Base-by-base conservation (phyloP, 1,140 invertebrate species). In the Lepidurus arcticus region DNA sequence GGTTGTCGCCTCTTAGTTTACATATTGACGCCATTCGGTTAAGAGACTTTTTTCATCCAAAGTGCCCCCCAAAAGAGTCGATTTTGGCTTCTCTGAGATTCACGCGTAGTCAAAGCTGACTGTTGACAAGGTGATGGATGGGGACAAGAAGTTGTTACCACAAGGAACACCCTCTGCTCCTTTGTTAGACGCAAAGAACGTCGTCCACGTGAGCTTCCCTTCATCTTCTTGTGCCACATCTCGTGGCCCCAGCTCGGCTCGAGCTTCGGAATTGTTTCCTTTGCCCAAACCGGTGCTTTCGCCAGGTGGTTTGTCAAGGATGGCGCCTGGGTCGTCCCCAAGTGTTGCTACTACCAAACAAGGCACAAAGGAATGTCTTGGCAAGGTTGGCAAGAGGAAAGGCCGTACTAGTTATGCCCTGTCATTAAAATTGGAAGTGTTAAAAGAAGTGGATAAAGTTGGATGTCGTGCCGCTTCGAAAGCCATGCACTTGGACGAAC, bases 401-500 rank as follows among this genome's bases (percentile, higher is more conserved):
- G 65, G 76, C 53, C 76, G 76, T 26, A 42, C 76, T 1, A 34
- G 24, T 13, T 78, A 78, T 45, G 74, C 78, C 4, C 24, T 78
- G 26, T 73, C 73, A 6, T 43, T 75, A 21, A 78, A 78, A 78
- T 45, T 78, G 43, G 43, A 74, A 47, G 78, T 73, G 8, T 44
- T 78, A 2, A 74, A 78, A 44, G 65, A 74, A 44, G 78, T 74
- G n/a, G 78, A 78, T 45, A 43, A 44, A 34, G 34, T 43, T 7
- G 78, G 78, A 6, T 21, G 74, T 21, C 21, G 44, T 9, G 78
- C 78, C 10, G 78, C 78, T 21, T 73, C 78, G 11, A 44, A 47
- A 16, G 26, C 21, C 16, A 34, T 78, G 11, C 26, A 78, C 21
- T 26, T 78, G 10, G 78, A 78, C 73, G 78, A 78, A 74, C 73